Evolutionary conservation across 1,140 invertebrate species (phyloP), one percentile per base, ranked within the genome.

Genomic region (Hyphantria cunea): DNA sequence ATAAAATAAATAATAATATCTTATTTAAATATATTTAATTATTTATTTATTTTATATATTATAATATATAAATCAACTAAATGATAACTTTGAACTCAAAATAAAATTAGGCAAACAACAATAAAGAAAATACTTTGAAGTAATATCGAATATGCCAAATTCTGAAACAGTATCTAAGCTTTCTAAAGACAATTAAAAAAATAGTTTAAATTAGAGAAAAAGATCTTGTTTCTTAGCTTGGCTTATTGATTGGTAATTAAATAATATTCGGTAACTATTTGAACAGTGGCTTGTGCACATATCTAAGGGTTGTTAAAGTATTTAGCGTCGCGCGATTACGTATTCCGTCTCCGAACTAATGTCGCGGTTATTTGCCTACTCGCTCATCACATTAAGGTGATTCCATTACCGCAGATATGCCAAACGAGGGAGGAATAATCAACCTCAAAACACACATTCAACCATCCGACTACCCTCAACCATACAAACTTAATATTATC

Each of bases 311-410:
- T 64, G 66, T 14, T 72, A 73, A 71, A 50, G 58, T 59, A 64
- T 74, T 72, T 75, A 72, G 44, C 55, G 64, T 67, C 61, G 50
- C 66, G 41, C 66, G 42, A 80, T 84, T 84, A 82, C 64, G 68
- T 84, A 82, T 84, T 84, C 82, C 75, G 72, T 64, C 59, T 71
- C 48, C 66, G 67, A 69, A 17, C 70, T 77, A 72, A 78, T 65
- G 69, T 72, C 67, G 74, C 78, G 76, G 70, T 76, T 76, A 75
- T 78, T 76, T 80, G 74, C 75, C 64, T 60, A 73, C 64, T 76
- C 58, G 67, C 71, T 42, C 69, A 66, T 71, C 70, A 50, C 66
- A 68, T 68, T 64, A 66, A 69, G 50, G 44, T 76, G 66, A 85
- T 82, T 80, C 63, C 63, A 82, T 83, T 82, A 84, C 63, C 64